phyloP scores from a whole-genome alignment of 1,140 invertebrate species.

The Frieseomelitta varia region DNA sequence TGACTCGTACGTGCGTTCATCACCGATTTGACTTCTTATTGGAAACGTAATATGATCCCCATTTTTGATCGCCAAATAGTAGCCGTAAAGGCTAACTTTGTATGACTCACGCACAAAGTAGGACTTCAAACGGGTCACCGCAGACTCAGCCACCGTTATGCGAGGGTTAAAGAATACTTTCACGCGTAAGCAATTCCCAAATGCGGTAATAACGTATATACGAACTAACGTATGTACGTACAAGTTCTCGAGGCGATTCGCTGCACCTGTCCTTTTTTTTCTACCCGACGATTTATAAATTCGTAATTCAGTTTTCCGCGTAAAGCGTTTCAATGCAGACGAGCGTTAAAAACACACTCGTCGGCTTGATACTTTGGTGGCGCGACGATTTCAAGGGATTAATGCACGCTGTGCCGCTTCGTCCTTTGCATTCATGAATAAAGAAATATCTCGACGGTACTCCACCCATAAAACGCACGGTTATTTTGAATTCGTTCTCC shows the following conservation, averaged over 20 bases:
- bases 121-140: no score
- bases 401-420: constrained; percentile 20
- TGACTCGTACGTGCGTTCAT: no score
- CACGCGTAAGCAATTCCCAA: background rate
- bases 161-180: no score
- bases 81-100: no score
- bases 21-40: no score
- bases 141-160: no score
- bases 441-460: constrained; percentile 46
- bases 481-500: constrained; percentile 52
- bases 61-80: no score
- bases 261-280: background rate
- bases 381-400: constrained; percentile 42
- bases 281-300: background rate
- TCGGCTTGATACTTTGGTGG: background rate
- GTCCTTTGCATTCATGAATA: constrained; percentile 46
- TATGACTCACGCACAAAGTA: no score
- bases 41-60: no score
- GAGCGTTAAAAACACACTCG: constrained; percentile 21
- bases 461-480: constrained; percentile 42
- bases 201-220: background rate
- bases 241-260: no score
- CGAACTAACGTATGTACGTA: background rate
- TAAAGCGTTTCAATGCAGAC: background rate
- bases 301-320: constrained; percentile 12